Conservation (phyloP, 1,140 invertebrate species). For the Pogonomyrmex californicus region DNA sequence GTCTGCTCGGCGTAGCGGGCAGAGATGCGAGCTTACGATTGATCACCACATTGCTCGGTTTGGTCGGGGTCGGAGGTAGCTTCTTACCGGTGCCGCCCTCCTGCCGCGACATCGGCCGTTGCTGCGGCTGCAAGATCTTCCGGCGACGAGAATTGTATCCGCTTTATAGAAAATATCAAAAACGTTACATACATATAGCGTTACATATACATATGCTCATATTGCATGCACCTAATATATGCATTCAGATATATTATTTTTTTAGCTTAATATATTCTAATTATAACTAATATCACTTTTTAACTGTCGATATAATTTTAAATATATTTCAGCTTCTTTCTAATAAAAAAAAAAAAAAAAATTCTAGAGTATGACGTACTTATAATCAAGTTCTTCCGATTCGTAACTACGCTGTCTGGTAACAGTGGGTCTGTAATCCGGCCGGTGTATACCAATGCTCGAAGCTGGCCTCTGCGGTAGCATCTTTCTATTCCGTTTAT, state of each 20-base stretch:
- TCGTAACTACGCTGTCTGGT: constrained; percentile 84
- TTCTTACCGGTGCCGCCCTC: constrained; percentile 84
- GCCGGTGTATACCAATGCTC: constrained; percentile 83
- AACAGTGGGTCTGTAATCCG: constrained; percentile 82
- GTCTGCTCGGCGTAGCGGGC: constrained; percentile 87
- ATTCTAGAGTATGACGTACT: constrained; percentile 66
- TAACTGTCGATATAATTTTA: not conserved
- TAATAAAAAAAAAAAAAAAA: not conserved
- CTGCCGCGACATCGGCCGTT: constrained; percentile 79
- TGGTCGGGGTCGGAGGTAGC: constrained; percentile 84
- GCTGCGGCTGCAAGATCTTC: constrained; percentile 80
- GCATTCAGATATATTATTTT: not conserved
- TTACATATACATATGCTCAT: not conserved
- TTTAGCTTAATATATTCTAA: not conserved
- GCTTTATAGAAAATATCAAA: constrained; percentile 64
- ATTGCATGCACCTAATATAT: not conserved
- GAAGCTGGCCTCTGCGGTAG: constrained; percentile 85
- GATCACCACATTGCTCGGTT: constrained; percentile 82
- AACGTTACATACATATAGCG: not conserved
- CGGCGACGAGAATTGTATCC: constrained; percentile 77
- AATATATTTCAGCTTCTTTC: not conserved
- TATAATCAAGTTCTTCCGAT: constrained; percentile 83
- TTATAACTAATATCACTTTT: not conserved
- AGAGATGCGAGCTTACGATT: constrained; percentile 84
- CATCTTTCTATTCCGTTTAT: constrained; percentile 84